A percentile compares a stretch with the other conserved stretches of the same genome.
Evolutionary conservation across 1,140 invertebrate species (phyloP).

Genomic region (Drosophila quadrilineata): DNA sequence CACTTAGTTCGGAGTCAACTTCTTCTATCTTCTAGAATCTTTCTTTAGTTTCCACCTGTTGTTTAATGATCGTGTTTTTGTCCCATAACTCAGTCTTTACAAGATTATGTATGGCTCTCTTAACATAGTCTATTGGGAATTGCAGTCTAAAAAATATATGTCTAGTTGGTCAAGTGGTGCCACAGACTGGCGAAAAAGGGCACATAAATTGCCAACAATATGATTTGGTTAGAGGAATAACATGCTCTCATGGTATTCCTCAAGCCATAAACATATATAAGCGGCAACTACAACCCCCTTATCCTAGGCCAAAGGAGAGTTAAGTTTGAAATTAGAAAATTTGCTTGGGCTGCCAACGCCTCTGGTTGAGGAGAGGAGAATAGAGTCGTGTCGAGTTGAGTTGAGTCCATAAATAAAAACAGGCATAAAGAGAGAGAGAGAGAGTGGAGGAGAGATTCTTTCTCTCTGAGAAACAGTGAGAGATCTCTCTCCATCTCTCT

Average conservation of each 20-base stretch:
- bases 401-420: slow-evolving; percentile 75
- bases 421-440: slow-evolving; percentile 60
- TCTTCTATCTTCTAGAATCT: no score
- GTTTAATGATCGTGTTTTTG: no score
- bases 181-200: slow-evolving; percentile 24
- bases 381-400: slow-evolving; percentile 51
- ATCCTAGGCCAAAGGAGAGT: slow-evolving; percentile 2
- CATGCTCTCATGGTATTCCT: no score
- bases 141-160: no score
- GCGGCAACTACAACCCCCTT: slow-evolving; percentile 64
- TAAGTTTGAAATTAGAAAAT: slow-evolving; percentile 72
- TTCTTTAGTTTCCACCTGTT: no score
- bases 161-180: slow-evolving; percentile 22
- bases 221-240: slow-evolving; percentile 56
- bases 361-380: slow-evolving; percentile 37
- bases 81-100: no score
- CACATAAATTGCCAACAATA: slow-evolving; percentile 71
- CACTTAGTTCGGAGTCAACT: no score
- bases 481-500: slow-evolving; percentile 32
- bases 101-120: no score
- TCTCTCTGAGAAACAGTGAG: slow-evolving; percentile 23
- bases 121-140: no score
- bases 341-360: slow-evolving; percentile 49
- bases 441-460: neutral
- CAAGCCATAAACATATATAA: slow-evolving; percentile 65